phyloP scores from a whole-genome alignment of 2,797 vertebrate genomes.

The Chelonia mydas region DNA sequence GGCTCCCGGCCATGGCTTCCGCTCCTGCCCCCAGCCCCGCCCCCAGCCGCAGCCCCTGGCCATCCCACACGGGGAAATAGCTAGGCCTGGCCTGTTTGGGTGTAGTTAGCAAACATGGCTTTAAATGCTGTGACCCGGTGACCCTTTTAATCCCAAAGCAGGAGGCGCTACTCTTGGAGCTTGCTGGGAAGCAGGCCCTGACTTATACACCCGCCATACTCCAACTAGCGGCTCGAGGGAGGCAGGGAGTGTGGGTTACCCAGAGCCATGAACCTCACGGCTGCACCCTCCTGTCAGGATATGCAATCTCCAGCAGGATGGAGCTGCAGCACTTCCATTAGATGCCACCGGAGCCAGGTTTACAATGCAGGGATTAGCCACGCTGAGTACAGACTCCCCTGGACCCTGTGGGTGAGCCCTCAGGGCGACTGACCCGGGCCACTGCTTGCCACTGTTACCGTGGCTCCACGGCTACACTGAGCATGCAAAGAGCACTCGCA shows the following conservation, averaged over 20 bases:
- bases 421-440: too few species aligned
- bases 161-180: not conserved
- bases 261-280: not conserved
- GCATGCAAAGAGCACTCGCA: not conserved
- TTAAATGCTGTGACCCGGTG: not conserved
- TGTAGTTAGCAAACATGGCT: not conserved
- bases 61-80: rapidly evolving
- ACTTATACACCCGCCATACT: not conserved
- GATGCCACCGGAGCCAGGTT: not conserved
- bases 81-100: not conserved
- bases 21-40: too few species aligned
- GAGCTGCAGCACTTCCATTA: too few species aligned
- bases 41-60: too few species aligned
- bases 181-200: not conserved
- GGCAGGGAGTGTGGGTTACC: rapidly evolving
- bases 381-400: not conserved
- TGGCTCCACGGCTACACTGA: not conserved
- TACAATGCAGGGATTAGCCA: not conserved
- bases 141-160: not conserved
- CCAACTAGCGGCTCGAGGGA: not conserved
- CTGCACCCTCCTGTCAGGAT: not conserved
- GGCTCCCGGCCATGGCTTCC: too few species aligned
- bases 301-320: too few species aligned
- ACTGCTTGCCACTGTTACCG: not conserved
- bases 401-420: too few species aligned